Conservation (phyloP, 2,888 invertebrate species). For the Phaonia tiefii region DNA sequence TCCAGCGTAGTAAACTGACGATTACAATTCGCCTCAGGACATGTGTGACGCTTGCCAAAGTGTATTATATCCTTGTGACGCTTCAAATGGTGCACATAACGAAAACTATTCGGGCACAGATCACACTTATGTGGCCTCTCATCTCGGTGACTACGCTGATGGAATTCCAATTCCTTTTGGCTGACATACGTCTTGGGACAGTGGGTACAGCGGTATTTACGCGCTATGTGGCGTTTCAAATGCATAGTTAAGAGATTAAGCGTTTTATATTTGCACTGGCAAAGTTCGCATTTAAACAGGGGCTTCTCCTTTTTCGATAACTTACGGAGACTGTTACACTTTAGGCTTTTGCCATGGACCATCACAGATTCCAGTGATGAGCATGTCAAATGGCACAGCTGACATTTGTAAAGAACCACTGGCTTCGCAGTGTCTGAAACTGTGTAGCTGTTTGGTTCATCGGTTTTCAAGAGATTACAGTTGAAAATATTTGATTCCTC, state of each 20-base stretch:
- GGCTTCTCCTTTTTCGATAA: not conserved
- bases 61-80: constrained; percentile 74
- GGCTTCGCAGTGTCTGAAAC: not conserved
- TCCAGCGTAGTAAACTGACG: constrained; percentile 67
- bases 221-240: constrained; percentile 71
- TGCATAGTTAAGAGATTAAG: constrained; percentile 72
- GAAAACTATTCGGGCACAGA: constrained; percentile 72
- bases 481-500: too few species aligned
- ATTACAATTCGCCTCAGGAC: constrained; percentile 69
- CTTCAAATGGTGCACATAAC: constrained; percentile 73
- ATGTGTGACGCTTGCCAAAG: constrained; percentile 67
- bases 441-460: not conserved
- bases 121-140: constrained; percentile 70
- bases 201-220: constrained; percentile 68
- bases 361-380: constrained; percentile 41
- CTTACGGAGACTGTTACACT: constrained; percentile 24
- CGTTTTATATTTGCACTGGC: constrained; percentile 72
- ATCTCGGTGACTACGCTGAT: constrained; percentile 65
- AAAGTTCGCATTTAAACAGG: constrained; percentile 72
- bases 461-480: too few species aligned
- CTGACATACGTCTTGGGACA: constrained; percentile 70
- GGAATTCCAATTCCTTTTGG: constrained; percentile 68
- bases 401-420: constrained; percentile 53
- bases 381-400: constrained; percentile 43
- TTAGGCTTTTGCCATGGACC: constrained; percentile 43